A percentile compares a stretch with the other conserved stretches of the same genome.
Conservation (phyloP, 2,888 invertebrate genomes). For the Heteromyza rotundicornis region DNA sequence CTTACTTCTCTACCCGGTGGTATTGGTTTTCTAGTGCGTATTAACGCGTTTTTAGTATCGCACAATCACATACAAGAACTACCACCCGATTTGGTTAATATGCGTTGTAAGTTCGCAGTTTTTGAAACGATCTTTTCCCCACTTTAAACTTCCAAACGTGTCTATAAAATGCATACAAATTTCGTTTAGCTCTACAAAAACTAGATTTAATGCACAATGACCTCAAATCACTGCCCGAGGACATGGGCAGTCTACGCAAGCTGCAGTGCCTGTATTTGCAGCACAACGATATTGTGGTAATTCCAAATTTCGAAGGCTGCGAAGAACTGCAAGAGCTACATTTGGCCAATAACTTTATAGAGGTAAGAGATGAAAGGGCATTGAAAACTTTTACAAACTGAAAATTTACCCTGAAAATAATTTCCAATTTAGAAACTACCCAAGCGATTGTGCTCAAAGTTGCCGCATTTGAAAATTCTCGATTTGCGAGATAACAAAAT, state of each 20-base stretch:
- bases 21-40: conserved; percentile 81
- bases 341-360: conserved; percentile 81
- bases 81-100: conserved; percentile 81
- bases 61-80: conserved; percentile 77
- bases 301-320: conserved; percentile 82
- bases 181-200: conserved; percentile 66
- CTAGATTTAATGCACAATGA: conserved; percentile 78
- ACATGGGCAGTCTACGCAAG: conserved; percentile 75
- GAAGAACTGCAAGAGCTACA: conserved; percentile 79
- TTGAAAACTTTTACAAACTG: not conserved
- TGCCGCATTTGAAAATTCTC: conserved; percentile 75
- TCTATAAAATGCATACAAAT: conserved; percentile 3
- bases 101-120: conserved; percentile 74
- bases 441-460: conserved; percentile 73
- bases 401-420: not conserved
- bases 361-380: conserved; percentile 62
- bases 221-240: conserved; percentile 69
- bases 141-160: not conserved
- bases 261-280: conserved; percentile 79
- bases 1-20: conserved; percentile 77
- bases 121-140: conserved; percentile 6
- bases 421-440: conserved; percentile 69
- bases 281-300: conserved; percentile 77
- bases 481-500: conserved; percentile 86
- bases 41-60: conserved; percentile 75